phyloP scores from a whole-genome alignment of 1,140 invertebrate genomes.

The Halictus rubicundus region DNA sequence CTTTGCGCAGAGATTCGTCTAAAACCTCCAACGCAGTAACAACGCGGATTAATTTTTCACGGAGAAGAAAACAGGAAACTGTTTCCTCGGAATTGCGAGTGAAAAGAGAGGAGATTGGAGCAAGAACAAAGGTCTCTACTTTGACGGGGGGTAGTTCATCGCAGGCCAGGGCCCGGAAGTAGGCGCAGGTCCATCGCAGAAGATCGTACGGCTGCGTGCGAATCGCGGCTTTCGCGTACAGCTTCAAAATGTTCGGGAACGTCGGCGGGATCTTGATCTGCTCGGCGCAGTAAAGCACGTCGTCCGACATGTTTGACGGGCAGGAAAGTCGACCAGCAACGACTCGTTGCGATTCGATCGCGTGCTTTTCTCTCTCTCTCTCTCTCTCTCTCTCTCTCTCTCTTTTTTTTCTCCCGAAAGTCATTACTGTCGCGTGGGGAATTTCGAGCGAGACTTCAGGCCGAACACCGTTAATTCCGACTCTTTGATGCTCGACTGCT shows the following conservation, averaged over 20 bases:
- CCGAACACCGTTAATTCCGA: not conserved
- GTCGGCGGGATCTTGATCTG: conserved; percentile 89
- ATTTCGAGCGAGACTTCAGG: not conserved
- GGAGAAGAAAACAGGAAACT: no score
- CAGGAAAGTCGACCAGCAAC: conserved; percentile 40
- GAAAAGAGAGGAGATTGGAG: no score
- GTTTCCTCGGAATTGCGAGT: no score
- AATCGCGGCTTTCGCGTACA: conserved; percentile 94
- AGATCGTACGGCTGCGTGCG: conserved; percentile 93
- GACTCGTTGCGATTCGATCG: conserved; percentile 36
- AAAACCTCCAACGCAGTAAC: no score
- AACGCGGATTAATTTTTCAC: no score
- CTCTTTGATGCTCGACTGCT: conserved; percentile 5
- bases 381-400: not conserved
- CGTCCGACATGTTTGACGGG: conserved; percentile 62
- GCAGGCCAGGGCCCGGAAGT: conserved; percentile 86
- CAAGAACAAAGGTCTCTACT: conserved; percentile 61
- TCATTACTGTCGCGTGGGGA: not conserved
- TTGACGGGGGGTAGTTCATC: conserved; percentile 86
- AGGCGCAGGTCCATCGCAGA: conserved; percentile 90
- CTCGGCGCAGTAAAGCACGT: conserved; percentile 80
- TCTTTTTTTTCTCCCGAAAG: no score
- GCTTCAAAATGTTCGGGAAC: conserved; percentile 90
- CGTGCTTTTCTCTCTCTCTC: no score
- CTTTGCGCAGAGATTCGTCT: no score